Base-by-base conservation (phyloP, 2,888 invertebrate species). In the Drosophila buzzatii region DNA sequence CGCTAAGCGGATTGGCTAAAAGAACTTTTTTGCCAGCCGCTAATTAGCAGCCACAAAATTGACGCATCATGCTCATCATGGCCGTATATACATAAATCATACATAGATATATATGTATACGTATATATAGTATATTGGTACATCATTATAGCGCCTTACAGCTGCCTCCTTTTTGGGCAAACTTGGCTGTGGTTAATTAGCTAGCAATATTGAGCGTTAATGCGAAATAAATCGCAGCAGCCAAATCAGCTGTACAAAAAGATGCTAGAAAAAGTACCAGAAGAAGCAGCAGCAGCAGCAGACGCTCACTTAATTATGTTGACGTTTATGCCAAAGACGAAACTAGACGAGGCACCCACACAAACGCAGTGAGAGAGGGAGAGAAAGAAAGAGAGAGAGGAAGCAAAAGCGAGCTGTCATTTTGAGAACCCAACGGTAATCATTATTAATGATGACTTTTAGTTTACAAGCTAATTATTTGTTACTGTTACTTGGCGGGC, bases 391-490 rank as follows among this genome's bases (percentile, higher is more conserved):
- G 9, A 14, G n/a, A 31, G 31, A n/a, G n/a, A 35, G 18, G 7
- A 8, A 35, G 37, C 16, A 39, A 23, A 23, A 37, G 23, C 16
- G 37, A 20, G 53, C 0, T 23, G 53, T 27, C 27, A 41, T 20
- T 37, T 37, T 37, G 55, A 55, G 55, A 63, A 75, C 68, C 71
- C 70, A 77, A 76, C 73, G 74, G 82, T 88, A 87, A 88, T 87
- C 89, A 88, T 87, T 87, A 87, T 87, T 87, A 87, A 87, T 88
- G 86, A 87, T 87, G 86, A 87, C 86, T 87, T 88, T 87, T 86
- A 88, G 89, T 87, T 87, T 86, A 87, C 86, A 87, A 88, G 89
- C 89, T 88, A 88, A 86, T 86, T 85, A 86, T 86, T 86, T 88
- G 89, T 87, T 84, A 88, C 89, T 81, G 85, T 87, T 81, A 77